Percentiles rank a stretch among this genome's conserved stretches.
These are phyloP conservation scores for Eretmocerus hayati DNA, from an alignment of 2,888 invertebrate species.

Conservation along the genomic window DNA sequence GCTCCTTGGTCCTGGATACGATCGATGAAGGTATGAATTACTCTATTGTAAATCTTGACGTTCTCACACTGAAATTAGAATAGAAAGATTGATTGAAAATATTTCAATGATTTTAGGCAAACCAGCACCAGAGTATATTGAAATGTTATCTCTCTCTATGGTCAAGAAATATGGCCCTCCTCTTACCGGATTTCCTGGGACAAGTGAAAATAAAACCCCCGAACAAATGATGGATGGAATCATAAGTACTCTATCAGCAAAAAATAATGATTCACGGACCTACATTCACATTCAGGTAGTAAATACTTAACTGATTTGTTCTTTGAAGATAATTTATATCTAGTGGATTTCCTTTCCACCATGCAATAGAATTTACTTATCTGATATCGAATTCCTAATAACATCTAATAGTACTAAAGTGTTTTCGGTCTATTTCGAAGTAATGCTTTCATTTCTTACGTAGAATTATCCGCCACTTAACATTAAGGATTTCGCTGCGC, in stretches of 20 bases:
- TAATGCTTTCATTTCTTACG: too few relatives aligned
- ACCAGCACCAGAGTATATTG: constrained; percentile 38
- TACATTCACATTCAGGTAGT: constrained; percentile 43
- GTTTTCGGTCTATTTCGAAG: background rate
- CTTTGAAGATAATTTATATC: too few relatives aligned
- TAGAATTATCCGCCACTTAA: too few relatives aligned
- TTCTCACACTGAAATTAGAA: background rate
- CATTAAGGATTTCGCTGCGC: too few relatives aligned
- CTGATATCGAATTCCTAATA: background rate
- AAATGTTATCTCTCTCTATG: constrained; percentile 37
- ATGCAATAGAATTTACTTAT: background rate
- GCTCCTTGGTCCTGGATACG: constrained; percentile 37
- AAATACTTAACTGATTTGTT: background rate
- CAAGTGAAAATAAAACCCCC: constrained; percentile 37
- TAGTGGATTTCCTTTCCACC: too few relatives aligned
- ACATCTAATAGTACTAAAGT: background rate
- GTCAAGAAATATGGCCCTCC: constrained; percentile 42
- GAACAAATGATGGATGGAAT: constrained; percentile 43
- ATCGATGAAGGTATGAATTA: constrained; percentile 36
- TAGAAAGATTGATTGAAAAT: too few relatives aligned
- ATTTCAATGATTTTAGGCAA: constrained; percentile 33
- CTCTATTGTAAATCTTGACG: too few relatives aligned
- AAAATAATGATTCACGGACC: constrained; percentile 37
- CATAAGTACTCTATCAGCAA: constrained; percentile 38
- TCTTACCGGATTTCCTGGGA: constrained; percentile 40